phyloP scores from a whole-genome alignment of 2,797 vertebrate species.

The Macroramphosus scolopax region DNA sequence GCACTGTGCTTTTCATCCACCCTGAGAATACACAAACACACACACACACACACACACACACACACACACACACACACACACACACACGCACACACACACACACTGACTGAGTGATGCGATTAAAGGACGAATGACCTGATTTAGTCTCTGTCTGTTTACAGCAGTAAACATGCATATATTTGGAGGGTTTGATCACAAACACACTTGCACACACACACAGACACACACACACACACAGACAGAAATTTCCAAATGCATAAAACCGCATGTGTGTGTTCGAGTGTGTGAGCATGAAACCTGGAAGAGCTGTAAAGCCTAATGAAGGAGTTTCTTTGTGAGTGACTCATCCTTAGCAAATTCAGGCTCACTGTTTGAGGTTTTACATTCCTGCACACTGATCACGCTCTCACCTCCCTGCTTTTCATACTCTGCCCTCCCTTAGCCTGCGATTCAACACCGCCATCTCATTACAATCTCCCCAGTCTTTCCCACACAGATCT shows the following conservation, averaged over 20 bases:
- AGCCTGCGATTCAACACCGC: constrained; percentile 9
- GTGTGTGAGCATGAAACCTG: constrained; percentile 15
- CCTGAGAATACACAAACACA: constrained; percentile 2
- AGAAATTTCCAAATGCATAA: constrained; percentile 11
- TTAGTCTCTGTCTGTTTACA: constrained; percentile 65
- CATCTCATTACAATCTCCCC: constrained; percentile 30
- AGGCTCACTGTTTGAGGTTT: constrained; percentile 4
- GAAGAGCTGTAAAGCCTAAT: constrained; percentile 25
- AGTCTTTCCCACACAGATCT: constrained; percentile 4
- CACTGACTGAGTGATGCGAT: constrained; percentile 46
- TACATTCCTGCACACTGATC: constrained; percentile 15
- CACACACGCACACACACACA: constrained; percentile 15
- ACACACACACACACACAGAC: neutral
- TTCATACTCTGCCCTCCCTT: constrained; percentile 14
- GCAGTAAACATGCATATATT: constrained; percentile 46
- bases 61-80: constrained; percentile 5
- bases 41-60: neutral
- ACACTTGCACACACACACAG: neutral
- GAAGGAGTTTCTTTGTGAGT: constrained; percentile 39
- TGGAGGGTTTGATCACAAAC: constrained; percentile 5
- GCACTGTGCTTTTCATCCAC: no score
- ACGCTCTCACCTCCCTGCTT: constrained; percentile 14
- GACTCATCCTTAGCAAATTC: constrained; percentile 38
- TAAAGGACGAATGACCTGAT: constrained; percentile 64
- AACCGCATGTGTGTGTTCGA: neutral